phyloP scores from a whole-genome alignment of 2,113 vertebrate genomes.

The Smithornis capensis region DNA sequence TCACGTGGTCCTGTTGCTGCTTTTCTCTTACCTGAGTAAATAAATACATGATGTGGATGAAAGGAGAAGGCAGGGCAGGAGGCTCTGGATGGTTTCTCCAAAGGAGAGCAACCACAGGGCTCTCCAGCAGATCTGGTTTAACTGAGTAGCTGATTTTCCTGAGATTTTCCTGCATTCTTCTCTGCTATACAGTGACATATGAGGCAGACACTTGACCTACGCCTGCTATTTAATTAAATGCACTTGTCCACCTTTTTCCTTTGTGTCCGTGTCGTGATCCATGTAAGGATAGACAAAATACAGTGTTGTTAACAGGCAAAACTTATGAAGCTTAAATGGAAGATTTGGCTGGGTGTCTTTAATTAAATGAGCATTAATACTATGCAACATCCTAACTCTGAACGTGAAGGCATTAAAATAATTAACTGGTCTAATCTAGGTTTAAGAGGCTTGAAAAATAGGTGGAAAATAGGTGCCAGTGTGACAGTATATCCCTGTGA shows the following conservation, averaged over 20 bases:
- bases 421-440: constrained; percentile 58
- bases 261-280: constrained; percentile 28
- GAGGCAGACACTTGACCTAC: constrained; percentile 74
- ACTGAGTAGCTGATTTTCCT: constrained; percentile 44
- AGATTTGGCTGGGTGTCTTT: constrained; percentile 60
- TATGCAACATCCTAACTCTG: constrained; percentile 22
- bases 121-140: constrained; percentile 20
- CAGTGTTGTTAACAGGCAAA: constrained; percentile 54
- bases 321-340: constrained; percentile 60
- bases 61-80: neutral
- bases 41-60: neutral
- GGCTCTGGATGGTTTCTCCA: constrained; percentile 11
- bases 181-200: constrained; percentile 71
- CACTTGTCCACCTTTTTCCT: constrained; percentile 48
- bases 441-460: constrained; percentile 61
- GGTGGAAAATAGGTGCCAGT: constrained; percentile 10
- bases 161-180: constrained; percentile 61
- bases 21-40: neutral
- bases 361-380: constrained; percentile 60
- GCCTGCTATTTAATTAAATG: constrained; percentile 64
- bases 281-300: constrained; percentile 62
- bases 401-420: constrained; percentile 60
- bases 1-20: neutral
- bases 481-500: constrained; percentile 9
- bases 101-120: constrained; percentile 3